Conservation (phyloP, 2,888 invertebrate species). For the Mimumesa dahlbomi region DNA sequence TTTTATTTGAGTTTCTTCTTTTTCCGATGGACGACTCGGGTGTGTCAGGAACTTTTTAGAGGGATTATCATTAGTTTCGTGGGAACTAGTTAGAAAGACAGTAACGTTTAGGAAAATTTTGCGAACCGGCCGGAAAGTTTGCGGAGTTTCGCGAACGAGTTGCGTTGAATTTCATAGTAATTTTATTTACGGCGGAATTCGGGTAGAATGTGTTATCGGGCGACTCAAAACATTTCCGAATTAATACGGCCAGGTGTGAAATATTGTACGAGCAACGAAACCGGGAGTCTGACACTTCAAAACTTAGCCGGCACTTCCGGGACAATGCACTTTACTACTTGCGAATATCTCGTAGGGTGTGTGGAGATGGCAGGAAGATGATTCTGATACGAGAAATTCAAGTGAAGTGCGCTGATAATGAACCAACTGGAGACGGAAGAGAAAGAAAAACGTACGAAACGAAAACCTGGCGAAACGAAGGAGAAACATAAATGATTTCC, state of each 20-base stretch:
- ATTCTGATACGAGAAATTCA: conserved; percentile 44
- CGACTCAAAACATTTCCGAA: neutral
- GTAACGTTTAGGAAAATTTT: too few relatives aligned
- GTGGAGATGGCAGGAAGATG: conserved; percentile 38
- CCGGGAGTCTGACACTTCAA: conserved; percentile 10
- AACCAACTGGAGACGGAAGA: conserved; percentile 20
- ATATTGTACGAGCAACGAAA: conserved; percentile 22
- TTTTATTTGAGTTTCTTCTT: too few relatives aligned
- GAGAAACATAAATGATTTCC: conserved; percentile 17
- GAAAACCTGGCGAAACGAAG: neutral
- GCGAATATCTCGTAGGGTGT: conserved; percentile 26
- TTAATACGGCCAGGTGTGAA: neutral
- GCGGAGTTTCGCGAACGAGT: neutral
- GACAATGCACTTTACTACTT: conserved; percentile 35
- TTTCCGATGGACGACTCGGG: too few relatives aligned
- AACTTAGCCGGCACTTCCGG: conserved; percentile 39
- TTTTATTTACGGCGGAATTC: neutral
- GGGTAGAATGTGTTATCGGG: neutral
- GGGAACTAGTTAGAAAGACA: too few relatives aligned
- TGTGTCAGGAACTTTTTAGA: too few relatives aligned
- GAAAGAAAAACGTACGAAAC: conserved; percentile 13
- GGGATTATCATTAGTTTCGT: too few relatives aligned
- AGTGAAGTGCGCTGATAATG: conserved; percentile 42
- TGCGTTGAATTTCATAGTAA: neutral
- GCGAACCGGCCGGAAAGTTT: too few relatives aligned